Conservation (phyloP, 1,140 invertebrate species). For the Polypedilum vanderplanki region DNA sequence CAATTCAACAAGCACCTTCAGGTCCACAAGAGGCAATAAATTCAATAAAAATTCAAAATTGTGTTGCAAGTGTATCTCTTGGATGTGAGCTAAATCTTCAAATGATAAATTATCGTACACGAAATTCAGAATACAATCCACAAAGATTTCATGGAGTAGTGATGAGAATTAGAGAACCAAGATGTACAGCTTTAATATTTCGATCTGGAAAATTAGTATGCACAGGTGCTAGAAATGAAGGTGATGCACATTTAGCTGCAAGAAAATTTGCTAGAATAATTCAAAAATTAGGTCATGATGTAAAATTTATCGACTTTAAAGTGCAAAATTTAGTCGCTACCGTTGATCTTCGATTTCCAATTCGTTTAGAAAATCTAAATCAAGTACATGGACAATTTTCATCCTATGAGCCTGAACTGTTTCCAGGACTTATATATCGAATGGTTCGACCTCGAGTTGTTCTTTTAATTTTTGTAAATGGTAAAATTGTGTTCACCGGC, state of each 20-base stretch:
- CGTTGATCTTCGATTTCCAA: slow-evolving; percentile 95
- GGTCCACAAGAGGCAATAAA: slow-evolving; percentile 42
- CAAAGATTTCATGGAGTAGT: slow-evolving; percentile 96
- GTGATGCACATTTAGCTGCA: slow-evolving; percentile 84
- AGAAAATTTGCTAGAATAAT: slow-evolving; percentile 97
- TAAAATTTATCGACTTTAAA: slow-evolving; percentile 95
- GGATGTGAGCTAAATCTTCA: slow-evolving; percentile 79
- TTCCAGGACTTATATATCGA: slow-evolving; percentile 95
- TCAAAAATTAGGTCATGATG: slow-evolving; percentile 94
- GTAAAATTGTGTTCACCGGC: slow-evolving; percentile 94
- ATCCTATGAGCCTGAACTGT: slow-evolving; percentile 85
- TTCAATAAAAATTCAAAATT: slow-evolving; percentile 55
- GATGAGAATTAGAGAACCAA: slow-evolving; percentile 94
- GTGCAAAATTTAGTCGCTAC: slow-evolving; percentile 99
- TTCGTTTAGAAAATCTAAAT: slow-evolving; percentile 90
- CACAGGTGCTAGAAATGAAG: slow-evolving; percentile 95
- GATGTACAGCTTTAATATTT: slow-evolving; percentile 96
- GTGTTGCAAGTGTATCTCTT: slow-evolving; percentile 91
- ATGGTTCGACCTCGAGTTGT: slow-evolving; percentile 96
- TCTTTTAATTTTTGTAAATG: slow-evolving; percentile 94
- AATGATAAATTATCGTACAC: slow-evolving; percentile 89
- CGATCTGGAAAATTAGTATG: slow-evolving; percentile 98
- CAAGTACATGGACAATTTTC: slow-evolving; percentile 93
- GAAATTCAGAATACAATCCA: slow-evolving; percentile 99
- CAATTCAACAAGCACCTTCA: slow-evolving; percentile 31